These are phyloP conservation scores for Xiphorhynchus elegans DNA, from an alignment of 2,113 vertebrate species.

Conservation along the genomic window DNA sequence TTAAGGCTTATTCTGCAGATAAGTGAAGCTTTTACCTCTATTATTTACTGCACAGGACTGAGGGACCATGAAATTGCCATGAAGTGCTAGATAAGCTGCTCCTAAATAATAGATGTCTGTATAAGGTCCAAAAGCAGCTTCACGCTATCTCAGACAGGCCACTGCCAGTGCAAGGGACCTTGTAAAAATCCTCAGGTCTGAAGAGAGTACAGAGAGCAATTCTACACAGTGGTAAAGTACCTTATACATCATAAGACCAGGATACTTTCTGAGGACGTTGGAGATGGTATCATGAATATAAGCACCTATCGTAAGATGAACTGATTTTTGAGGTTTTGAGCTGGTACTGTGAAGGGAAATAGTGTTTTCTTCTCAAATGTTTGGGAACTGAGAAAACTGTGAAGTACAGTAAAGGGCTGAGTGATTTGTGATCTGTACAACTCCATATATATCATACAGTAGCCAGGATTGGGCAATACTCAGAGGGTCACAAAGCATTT, in stretches of 20 bases:
- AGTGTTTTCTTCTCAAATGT: not conserved
- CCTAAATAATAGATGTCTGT: not conserved
- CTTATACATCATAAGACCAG: not conserved
- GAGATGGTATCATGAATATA: not conserved
- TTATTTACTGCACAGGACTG: not conserved
- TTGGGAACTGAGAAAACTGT: not conserved
- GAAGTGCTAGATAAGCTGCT: not conserved
- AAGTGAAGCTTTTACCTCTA: not conserved
- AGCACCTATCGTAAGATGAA: not conserved
- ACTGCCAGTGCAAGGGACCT: not conserved
- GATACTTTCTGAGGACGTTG: not conserved
- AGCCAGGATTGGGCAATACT: not conserved
- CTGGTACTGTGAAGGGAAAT: not conserved
- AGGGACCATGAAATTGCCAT: not conserved
- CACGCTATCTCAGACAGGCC: not conserved
- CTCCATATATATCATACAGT: not conserved
- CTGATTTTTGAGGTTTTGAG: not conserved
- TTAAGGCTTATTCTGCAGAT: not conserved
- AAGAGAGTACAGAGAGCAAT: not conserved
- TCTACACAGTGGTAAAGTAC: not conserved
- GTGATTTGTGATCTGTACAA: not conserved
- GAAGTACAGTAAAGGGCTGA: not conserved
- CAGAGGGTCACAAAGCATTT: not conserved
- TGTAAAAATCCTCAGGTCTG: not conserved
- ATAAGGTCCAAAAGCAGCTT: not conserved